Base-by-base conservation (phyloP, 2,797 vertebrate genomes). In the Scyliorhinus canicula region DNA sequence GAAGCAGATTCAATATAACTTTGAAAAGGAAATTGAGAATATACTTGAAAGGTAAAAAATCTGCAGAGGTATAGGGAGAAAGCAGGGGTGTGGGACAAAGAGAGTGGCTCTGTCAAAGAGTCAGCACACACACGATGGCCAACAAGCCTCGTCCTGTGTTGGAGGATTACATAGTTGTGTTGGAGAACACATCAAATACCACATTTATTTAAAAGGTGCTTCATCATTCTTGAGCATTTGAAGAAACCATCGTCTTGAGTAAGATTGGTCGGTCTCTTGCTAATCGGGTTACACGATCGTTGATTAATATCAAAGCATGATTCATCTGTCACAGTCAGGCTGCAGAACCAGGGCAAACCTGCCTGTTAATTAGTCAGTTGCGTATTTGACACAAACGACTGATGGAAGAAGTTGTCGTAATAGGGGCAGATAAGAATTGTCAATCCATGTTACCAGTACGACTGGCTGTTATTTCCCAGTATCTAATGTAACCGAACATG, bases 401-500 rank as follows among this genome's bases (percentile, higher is more conserved):
- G 28, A 50, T 50, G 47, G 28, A 67, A 69, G 91, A 93, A 50
- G 40, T 26, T 94, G 31, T 14, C 12, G 24, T n/a, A 44, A 35
- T 55, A 14, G 19, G 6, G 67, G 9, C 67, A 94, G 67, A 40
- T 91, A 44, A 91, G 88, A 65, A 1, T 9, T 94, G 44, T 50
- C 12, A 14, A 14, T 31, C 67, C 47, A 26, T 52, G 19, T 94
- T 52, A 74, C 67, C 35, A 94, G 31, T 94, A 35, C 67, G 9
- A 91, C 60, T 28, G 60, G 40, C 60, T 19, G 19, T 65, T 63
- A 91, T 44, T 21, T 74, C n/a, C 65, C 93, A 50, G 24, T 19
- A 94, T 44, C 57, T 69, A 50, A 94, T 74, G 93, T 74, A 94
- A 94, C 71, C 50, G 71, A 47, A 94, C 65, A 74, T 16, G n/a